These are phyloP conservation scores for Cepaea nemoralis DNA, from an alignment of 1,140 invertebrate species.

Conservation along the genomic window DNA sequence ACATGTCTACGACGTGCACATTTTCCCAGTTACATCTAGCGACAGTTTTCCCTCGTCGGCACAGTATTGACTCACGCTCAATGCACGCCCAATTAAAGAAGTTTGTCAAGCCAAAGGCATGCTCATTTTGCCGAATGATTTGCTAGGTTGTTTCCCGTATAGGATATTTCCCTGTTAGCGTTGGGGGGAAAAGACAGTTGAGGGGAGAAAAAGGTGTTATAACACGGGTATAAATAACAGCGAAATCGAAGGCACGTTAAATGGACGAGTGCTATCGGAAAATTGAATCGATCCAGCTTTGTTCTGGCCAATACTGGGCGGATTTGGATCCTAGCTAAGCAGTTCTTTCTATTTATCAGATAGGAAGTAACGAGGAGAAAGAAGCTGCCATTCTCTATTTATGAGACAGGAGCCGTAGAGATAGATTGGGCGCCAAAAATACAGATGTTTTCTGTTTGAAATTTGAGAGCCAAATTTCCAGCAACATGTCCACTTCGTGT, in stretches of 20 bases:
- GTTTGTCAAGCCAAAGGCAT: not conserved
- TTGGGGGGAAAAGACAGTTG: not conserved
- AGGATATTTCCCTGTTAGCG: not conserved
- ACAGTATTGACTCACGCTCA: conserved; percentile 2
- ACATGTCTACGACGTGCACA: no score
- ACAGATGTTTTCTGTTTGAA: no score
- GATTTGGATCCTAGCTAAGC: not conserved
- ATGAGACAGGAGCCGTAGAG: not conserved
- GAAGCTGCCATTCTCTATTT: not conserved
- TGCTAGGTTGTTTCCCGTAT: not conserved
- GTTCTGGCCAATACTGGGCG: not conserved
- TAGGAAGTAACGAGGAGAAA: not conserved
- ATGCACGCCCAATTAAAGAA: not conserved
- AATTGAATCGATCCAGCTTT: conserved; percentile 11
- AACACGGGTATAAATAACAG: not conserved
- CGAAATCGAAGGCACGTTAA: not conserved
- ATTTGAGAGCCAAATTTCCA: no score
- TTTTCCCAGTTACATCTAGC: no score
- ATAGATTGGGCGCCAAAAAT: no score
- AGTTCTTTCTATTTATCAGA: not conserved
- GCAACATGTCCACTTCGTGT: no score
- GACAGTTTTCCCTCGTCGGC: not conserved
- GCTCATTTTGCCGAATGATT: conserved; percentile 1
- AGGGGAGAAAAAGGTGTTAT: not conserved
- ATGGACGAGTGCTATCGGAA: not conserved